Conservation (phyloP, 2,888 invertebrate genomes). For the Drosophila mulleri region DNA sequence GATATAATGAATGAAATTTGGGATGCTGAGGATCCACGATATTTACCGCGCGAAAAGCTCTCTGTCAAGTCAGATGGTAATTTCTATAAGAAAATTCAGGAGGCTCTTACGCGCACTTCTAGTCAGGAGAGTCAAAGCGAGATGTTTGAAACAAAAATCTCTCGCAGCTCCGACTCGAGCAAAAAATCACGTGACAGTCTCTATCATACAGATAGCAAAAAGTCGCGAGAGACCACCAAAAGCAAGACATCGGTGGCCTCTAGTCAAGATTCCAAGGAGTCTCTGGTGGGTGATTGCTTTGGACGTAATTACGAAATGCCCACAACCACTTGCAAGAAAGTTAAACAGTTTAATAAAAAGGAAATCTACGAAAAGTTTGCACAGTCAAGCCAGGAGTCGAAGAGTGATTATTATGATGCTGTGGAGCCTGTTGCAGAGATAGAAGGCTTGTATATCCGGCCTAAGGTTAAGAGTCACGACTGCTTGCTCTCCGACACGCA, state of each 20-base stretch:
- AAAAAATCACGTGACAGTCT: constrained; percentile 88
- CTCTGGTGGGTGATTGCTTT: constrained; percentile 84
- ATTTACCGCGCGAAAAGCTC: constrained; percentile 90
- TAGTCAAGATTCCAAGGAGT: constrained; percentile 89
- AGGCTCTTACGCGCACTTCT: constrained; percentile 88
- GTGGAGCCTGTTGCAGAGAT: constrained; percentile 83
- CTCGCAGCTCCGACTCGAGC: constrained; percentile 89
- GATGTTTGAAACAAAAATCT: constrained; percentile 88
- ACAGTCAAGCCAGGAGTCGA: constrained; percentile 90
- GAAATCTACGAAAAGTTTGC: constrained; percentile 86
- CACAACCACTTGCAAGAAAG: constrained; percentile 85
- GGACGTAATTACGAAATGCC: constrained; percentile 86
- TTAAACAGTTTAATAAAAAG: constrained; percentile 82
- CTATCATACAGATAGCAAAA: constrained; percentile 89
- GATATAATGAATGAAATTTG: constrained; percentile 92
- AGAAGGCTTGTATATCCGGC: constrained; percentile 67
- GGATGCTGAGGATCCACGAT: constrained; percentile 91
- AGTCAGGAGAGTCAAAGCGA: constrained; percentile 90
- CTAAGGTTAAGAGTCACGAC: constrained; percentile 87
- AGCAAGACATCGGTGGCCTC: constrained; percentile 88
- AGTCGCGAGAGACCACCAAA: constrained; percentile 88
- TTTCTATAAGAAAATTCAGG: constrained; percentile 90
- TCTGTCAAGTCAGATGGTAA: constrained; percentile 90
- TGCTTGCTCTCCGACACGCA: constrained; percentile 87
- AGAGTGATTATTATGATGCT: constrained; percentile 89